Conservation (phyloP, 35 echinoderm and acorn worm species). For the Diadema setosum region DNA sequence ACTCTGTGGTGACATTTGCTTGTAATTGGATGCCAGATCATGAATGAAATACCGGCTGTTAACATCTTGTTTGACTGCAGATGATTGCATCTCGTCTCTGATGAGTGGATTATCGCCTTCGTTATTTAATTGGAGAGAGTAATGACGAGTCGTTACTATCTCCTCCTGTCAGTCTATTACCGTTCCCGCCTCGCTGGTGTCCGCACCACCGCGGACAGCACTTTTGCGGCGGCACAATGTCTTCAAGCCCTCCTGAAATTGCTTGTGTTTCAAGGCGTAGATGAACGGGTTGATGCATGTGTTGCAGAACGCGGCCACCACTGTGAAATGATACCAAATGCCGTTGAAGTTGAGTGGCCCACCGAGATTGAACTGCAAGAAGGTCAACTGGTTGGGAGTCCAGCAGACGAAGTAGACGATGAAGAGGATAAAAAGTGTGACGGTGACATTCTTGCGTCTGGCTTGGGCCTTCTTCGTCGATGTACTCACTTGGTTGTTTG, state of each 20-base stretch:
- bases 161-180: constrained; percentile 22
- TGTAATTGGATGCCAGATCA: no score
- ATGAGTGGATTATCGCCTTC: no score
- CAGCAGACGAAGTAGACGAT: constrained; percentile 76
- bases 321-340: constrained; percentile 78
- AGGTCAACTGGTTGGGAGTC: constrained; percentile 87
- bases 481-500: not conserved
- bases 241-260: constrained; percentile 77
- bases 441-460: constrained; percentile 61
- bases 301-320: constrained; percentile 72
- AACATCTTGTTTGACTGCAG: no score
- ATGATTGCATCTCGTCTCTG: no score
- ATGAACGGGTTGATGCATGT: constrained; percentile 86
- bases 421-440: constrained; percentile 84
- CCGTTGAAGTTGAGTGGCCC: constrained; percentile 68
- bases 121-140: no score
- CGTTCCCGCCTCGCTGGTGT: constrained; percentile 5
- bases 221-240: not conserved
- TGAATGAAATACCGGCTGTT: no score
- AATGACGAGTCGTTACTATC: not conserved
- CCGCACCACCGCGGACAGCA: not conserved
- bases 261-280: constrained; percentile 77
- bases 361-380: constrained; percentile 80
- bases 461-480: constrained; percentile 21
- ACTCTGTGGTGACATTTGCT: no score